Conservation (phyloP, 37 sponge, comb jelly and placozoan genomes). For the Oscarella lobularis region DNA sequence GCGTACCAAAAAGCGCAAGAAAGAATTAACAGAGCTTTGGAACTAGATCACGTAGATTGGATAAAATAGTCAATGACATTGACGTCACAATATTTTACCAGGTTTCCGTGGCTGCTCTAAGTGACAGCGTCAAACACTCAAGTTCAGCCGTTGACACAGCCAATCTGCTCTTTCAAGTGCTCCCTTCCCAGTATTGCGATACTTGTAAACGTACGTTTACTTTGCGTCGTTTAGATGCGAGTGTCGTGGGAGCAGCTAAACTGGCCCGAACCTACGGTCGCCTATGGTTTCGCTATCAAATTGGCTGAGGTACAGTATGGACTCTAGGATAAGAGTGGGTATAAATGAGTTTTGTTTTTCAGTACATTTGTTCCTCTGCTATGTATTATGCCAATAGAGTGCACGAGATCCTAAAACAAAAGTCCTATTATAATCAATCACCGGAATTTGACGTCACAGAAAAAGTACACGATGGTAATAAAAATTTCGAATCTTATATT, state of each 20-base stretch:
- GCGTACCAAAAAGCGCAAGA: slow-evolving; percentile 11
- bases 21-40: slow-evolving; percentile 23
- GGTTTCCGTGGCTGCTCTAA: too few relatives aligned
- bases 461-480: not conserved
- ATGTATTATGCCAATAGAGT: not conserved
- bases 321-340: too few relatives aligned
- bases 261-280: not conserved
- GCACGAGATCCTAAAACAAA: not conserved
- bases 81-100: too few relatives aligned
- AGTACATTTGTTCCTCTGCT: too few relatives aligned
- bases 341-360: too few relatives aligned
- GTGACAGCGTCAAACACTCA: slow-evolving; percentile 21
- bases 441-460: not conserved
- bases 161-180: slow-evolving; percentile 18
- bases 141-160: slow-evolving; percentile 35
- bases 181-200: too few relatives aligned
- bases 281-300: not conserved
- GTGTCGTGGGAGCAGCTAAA: not conserved
- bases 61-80: not conserved
- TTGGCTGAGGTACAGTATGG: not conserved
- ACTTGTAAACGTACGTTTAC: too few relatives aligned
- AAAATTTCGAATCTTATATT: not conserved
- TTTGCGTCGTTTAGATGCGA: not conserved
- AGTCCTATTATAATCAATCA: not conserved
- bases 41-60: slow-evolving; percentile 7